Conservation (phyloP, 2,113 vertebrate genomes). For the Notarius quadriscutis region DNA sequence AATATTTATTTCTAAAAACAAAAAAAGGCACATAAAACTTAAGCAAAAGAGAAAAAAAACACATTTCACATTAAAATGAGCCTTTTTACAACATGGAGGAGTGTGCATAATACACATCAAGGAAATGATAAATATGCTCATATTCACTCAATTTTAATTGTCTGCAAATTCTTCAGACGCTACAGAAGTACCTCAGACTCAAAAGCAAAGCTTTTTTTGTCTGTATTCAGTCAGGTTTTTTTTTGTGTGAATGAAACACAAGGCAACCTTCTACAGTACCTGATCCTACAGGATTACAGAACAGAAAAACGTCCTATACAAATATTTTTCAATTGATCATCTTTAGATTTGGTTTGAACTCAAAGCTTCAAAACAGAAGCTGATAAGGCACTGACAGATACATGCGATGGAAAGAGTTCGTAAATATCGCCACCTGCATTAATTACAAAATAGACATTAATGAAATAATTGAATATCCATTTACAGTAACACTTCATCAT, state of each 20-base stretch:
- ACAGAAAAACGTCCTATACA: background rate
- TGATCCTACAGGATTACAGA: constrained; percentile 1
- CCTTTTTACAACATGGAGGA: constrained; percentile 46
- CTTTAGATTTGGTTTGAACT: no score
- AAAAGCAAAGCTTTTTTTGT: background rate
- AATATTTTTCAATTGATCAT: background rate
- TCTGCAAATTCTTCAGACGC: constrained; percentile 8
- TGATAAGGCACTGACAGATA: background rate
- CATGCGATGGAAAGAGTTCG: background rate
- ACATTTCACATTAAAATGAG: constrained; percentile 60
- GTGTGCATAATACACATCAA: constrained; percentile 58
- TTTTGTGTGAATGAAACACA: background rate
- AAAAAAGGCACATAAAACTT: background rate
- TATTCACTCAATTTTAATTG: background rate
- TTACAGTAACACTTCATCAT: constrained; percentile 30
- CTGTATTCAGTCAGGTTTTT: background rate
- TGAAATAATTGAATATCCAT: background rate
- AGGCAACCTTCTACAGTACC: constrained; percentile 15
- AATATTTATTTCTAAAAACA: constrained; percentile 30
- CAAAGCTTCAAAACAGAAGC: constrained; percentile 14
- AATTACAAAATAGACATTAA: background rate
- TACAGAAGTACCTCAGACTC: constrained; percentile 22
- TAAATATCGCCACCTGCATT: background rate
- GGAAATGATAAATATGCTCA: background rate
- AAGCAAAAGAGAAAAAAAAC: background rate